Conservation (phyloP, 2,888 invertebrate genomes). For the Dynastes hyllus region DNA sequence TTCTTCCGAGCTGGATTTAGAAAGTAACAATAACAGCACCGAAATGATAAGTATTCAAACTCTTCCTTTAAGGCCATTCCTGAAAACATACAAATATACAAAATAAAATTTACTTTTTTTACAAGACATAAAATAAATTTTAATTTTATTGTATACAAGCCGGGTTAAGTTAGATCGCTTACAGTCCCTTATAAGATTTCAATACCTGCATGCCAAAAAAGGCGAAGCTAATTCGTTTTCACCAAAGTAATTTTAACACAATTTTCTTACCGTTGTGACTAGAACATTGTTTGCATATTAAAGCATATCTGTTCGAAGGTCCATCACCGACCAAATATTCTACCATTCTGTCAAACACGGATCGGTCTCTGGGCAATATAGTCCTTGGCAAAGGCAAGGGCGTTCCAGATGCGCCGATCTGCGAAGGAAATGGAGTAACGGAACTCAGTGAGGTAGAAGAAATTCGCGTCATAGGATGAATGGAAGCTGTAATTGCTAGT, state of each 20-base stretch:
- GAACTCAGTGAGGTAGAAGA: constrained; percentile 46
- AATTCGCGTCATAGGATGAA: constrained; percentile 25
- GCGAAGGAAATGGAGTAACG: constrained; percentile 6
- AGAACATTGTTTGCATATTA: constrained; percentile 92
- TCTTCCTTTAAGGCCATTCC: constrained; percentile 83
- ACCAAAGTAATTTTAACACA: too few relatives aligned
- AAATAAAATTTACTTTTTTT: neutral
- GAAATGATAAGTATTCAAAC: constrained; percentile 85
- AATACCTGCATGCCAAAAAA: too few relatives aligned
- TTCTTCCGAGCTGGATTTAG: constrained; percentile 93
- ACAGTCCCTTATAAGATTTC: too few relatives aligned
- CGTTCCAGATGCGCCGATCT: constrained; percentile 48
- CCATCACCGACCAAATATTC: constrained; percentile 97
- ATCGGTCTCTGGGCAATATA: constrained; percentile 82
- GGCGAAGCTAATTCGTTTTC: too few relatives aligned
- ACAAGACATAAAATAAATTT: too few relatives aligned
- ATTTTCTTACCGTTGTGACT: constrained; percentile 89
- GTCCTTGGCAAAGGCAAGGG: constrained; percentile 78
- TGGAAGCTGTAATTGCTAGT: neutral
- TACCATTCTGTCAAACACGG: constrained; percentile 90
- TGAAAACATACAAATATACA: constrained; percentile 61
- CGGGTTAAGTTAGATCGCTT: too few relatives aligned
- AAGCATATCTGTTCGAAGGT: constrained; percentile 93
- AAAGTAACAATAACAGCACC: constrained; percentile 92
- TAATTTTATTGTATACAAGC: too few relatives aligned